phyloP scores from a whole-genome alignment of 2,888 invertebrate species.

The Amphimallon solstitiale region DNA sequence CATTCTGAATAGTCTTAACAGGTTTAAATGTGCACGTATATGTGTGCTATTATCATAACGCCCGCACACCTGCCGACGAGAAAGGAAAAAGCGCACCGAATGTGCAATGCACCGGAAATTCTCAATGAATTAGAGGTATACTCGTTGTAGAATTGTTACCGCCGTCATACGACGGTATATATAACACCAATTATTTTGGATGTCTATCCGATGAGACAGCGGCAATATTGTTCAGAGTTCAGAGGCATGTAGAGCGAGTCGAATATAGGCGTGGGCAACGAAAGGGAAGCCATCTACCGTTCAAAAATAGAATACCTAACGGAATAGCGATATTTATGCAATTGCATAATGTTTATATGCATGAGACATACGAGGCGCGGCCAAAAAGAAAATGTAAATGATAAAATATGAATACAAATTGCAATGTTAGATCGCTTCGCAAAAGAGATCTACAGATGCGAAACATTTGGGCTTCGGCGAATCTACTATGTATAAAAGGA shows the following conservation, averaged over 20 bases:
- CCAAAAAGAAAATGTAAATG: too few species aligned
- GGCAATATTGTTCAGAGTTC: constrained; percentile 12
- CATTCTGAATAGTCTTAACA: too few species aligned
- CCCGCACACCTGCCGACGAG: background rate
- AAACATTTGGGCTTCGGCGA: too few species aligned
- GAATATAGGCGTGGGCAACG: background rate
- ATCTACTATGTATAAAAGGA: too few species aligned
- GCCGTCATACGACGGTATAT: background rate
- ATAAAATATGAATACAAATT: too few species aligned
- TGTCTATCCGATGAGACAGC: constrained; percentile 25
- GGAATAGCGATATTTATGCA: too few species aligned
- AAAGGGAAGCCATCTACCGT: background rate
- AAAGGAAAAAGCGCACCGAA: constrained; percentile 13
- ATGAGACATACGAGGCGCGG: too few species aligned
- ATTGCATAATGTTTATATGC: too few species aligned
- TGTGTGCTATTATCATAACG: background rate
- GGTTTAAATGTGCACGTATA: constrained; percentile 11
- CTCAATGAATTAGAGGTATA: constrained; percentile 20
- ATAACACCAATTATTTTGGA: constrained; percentile 23
- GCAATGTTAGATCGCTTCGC: too few species aligned
- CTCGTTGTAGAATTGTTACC: constrained; percentile 21
- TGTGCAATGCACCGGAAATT: background rate
- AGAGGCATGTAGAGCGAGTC: background rate
- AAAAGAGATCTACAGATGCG: too few species aligned
- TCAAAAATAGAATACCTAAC: constrained; percentile 18